Percentiles rank a stretch among this genome's conserved stretches.
Conservation (phyloP, 2,888 invertebrate species). For the Philereme transversata region DNA sequence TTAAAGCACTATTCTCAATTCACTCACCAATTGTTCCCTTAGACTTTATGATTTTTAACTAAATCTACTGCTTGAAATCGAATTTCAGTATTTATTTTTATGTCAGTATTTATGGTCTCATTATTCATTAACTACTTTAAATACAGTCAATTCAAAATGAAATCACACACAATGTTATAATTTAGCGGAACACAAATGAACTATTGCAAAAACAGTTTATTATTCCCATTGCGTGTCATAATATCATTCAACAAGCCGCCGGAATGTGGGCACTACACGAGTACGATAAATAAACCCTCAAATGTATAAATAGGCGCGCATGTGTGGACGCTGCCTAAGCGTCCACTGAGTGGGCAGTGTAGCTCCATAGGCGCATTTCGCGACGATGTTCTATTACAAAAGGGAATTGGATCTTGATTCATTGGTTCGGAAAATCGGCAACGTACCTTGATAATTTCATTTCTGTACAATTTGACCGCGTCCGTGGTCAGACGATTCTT, state of each 20-base stretch:
- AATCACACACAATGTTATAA: slow-evolving; percentile 38
- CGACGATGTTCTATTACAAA: slow-evolving; percentile 84
- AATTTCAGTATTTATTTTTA: not conserved
- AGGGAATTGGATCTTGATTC: slow-evolving; percentile 85
- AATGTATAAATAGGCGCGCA: slow-evolving; percentile 38
- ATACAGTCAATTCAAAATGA: slow-evolving; percentile 25
- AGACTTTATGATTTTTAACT: slow-evolving; percentile 4
- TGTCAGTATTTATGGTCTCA: slow-evolving; percentile 18
- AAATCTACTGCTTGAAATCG: not conserved
- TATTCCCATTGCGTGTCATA: slow-evolving; percentile 55
- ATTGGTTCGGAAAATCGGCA: slow-evolving; percentile 84
- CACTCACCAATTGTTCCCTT: not conserved
- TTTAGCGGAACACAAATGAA: slow-evolving; percentile 43
- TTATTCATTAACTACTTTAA: slow-evolving; percentile 20
- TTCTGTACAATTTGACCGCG: slow-evolving; percentile 85
- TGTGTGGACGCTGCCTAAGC: slow-evolving; percentile 65
- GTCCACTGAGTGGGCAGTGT: slow-evolving; percentile 78
- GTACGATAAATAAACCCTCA: slow-evolving; percentile 49
- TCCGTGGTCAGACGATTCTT: slow-evolving; percentile 81
- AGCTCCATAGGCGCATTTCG: slow-evolving; percentile 78
- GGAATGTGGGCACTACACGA: slow-evolving; percentile 50
- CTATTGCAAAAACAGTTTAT: slow-evolving; percentile 49
- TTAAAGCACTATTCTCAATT: not conserved
- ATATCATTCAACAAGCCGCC: slow-evolving; percentile 53
- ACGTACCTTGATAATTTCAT: slow-evolving; percentile 85